Evolutionary conservation across 30 jellyfish, hydroid and myxozoan species (phyloP), one percentile per base, ranked within the genome.

Genomic region (Cassiopea xamachana): DNA sequence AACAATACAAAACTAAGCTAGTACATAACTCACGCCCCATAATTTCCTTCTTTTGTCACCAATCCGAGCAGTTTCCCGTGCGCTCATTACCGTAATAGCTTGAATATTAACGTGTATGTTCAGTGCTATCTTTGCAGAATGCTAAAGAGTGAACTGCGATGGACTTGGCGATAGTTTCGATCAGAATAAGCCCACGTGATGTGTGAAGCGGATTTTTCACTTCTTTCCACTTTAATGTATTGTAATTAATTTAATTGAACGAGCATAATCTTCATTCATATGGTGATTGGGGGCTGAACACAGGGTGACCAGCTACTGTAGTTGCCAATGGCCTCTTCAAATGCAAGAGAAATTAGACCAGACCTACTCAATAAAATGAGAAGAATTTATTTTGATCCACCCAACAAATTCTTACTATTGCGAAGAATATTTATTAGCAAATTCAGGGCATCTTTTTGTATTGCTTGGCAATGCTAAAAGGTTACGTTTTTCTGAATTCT

Each of bases 1-100:
- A 80, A 60, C 64, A 61, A 88, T 73, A 46, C 81, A 46, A 51
- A 45, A 88, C 43, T 10, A 78, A 47, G 71, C 82, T 7, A 46
- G 73, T 79, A 48, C 73, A 46, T 49, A 46, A 82, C 81, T 75
- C 90, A 90, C 95, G 95, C 95, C 95, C 95, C 95, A 82, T 73
- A 67, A 79, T 88, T 88, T 79, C 85, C 89, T 69, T 43, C 89
- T 80, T 78, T 88, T 87, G 94, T 87, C 14, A 67, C 62, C 83
- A 50, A 18, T 55, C 50, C n/a, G 27, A 46, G 81, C 2, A 64
- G 90, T 55, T 79, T 88, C 87, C 95, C 60, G 55, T 46, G 59
- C 74, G n/a, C 75, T 88, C 48, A 88, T 88, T 88, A 80, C 81
- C 70, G 76, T 69, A 55, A 79, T 49, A 73, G 87, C 7, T 78